Percentiles rank a stretch among this genome's conserved stretches.
phyloP scores from a whole-genome alignment of 2,113 vertebrate genomes.

The Prunella fulvescens region DNA sequence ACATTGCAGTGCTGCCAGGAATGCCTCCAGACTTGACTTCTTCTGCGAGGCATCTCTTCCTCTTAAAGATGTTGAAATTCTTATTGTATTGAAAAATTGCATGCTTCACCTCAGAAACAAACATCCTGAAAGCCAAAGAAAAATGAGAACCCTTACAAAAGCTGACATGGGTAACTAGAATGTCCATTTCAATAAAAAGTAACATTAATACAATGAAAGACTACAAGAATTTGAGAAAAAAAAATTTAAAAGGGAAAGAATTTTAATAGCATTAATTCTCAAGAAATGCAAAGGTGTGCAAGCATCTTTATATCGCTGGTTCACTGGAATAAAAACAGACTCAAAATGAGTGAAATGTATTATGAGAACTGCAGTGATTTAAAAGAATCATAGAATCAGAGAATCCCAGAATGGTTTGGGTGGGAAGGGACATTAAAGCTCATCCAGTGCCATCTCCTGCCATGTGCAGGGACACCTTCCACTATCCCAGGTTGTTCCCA shows the following conservation, averaged over 20 bases:
- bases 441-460: neutral
- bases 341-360: fast-evolving
- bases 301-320: neutral
- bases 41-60: neutral
- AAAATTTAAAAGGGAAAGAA: neutral
- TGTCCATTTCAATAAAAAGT: neutral
- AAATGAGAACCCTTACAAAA: neutral
- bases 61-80: neutral
- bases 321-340: neutral
- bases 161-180: neutral
- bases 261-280: neutral
- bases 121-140: neutral
- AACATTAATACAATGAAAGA: neutral
- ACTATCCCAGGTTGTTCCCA: fast-evolving
- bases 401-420: neutral
- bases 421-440: neutral
- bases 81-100: fast-evolving
- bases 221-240: neutral
- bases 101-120: neutral
- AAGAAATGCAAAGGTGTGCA: neutral
- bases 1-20: neutral
- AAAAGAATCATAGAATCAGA: neutral
- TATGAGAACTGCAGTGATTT: neutral
- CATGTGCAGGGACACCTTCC: neutral
- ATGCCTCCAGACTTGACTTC: neutral